phyloP scores from a whole-genome alignment of 1,140 invertebrate species.

The Drosophila repletoides region DNA sequence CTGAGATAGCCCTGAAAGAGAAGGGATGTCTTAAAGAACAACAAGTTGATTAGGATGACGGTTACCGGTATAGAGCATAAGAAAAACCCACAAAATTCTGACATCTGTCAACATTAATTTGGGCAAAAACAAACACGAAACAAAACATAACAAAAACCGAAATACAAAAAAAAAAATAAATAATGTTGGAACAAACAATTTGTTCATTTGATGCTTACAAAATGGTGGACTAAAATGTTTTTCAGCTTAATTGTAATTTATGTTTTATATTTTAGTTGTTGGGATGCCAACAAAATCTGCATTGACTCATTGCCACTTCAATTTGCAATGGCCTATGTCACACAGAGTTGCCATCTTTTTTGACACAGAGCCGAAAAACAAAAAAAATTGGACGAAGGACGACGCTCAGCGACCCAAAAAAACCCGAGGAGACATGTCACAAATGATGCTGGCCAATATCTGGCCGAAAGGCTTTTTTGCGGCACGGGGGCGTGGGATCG shows the following conservation, averaged over 20 bases:
- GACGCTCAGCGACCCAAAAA: background rate
- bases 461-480: background rate
- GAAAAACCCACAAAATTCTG: conserved; percentile 16
- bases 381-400: background rate
- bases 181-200: conserved; percentile 4
- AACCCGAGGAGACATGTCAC: conserved; percentile 23
- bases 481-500: background rate
- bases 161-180: background rate
- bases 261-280: conserved; percentile 9
- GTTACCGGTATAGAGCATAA: background rate
- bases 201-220: conserved; percentile 21
- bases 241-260: conserved; percentile 28
- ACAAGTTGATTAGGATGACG: conserved; percentile 22
- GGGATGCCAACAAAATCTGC: background rate
- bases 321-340: conserved; percentile 22
- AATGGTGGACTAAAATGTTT: conserved; percentile 17
- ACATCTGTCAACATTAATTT: conserved; percentile 40
- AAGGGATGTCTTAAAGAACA: background rate
- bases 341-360: background rate
- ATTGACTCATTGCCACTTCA: conserved; percentile 39
- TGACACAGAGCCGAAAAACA: background rate
- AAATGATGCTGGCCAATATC: conserved; percentile 28
- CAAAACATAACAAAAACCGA: background rate
- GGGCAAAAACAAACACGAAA: background rate
- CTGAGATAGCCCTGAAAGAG: too few relatives aligned